A percentile compares a stretch with the other conserved stretches of the same genome.
phyloP scores from a whole-genome alignment of 2,113 vertebrate species.

The Psilopogon haemacephalus region DNA sequence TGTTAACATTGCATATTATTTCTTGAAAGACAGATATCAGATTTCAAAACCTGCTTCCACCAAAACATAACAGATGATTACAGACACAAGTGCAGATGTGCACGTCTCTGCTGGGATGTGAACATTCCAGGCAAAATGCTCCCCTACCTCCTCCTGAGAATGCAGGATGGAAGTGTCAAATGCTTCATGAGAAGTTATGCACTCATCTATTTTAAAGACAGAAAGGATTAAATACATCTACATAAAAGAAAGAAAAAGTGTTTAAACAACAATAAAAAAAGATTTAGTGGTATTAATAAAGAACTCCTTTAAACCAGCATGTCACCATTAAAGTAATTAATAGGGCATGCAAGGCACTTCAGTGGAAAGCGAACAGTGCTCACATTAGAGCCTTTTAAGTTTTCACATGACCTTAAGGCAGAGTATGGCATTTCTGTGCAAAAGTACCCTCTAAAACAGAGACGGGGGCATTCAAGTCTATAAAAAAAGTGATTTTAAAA shows the following conservation, averaged over 20 bases:
- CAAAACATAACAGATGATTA: background rate
- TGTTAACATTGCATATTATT: background rate
- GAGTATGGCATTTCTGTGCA: background rate
- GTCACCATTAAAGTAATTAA: constrained; percentile 75
- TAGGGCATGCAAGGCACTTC: constrained; percentile 20
- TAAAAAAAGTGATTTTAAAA: constrained; percentile 68
- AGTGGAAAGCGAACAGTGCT: background rate
- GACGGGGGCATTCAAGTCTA: constrained; percentile 46
- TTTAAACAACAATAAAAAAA: constrained; percentile 74
- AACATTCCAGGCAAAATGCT: background rate
- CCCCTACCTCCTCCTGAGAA: background rate
- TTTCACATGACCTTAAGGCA: constrained; percentile 32
- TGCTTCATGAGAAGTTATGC: background rate
- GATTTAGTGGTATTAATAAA: constrained; percentile 75
- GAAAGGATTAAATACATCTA: constrained; percentile 63
- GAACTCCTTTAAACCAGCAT: constrained; percentile 69
- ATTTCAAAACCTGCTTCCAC: background rate
- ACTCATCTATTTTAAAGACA: constrained; percentile 44
- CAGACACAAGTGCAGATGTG: background rate
- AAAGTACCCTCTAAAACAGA: constrained; percentile 34
- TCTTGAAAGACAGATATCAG: background rate
- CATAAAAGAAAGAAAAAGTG: constrained; percentile 66
- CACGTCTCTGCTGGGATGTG: background rate
- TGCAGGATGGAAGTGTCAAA: background rate
- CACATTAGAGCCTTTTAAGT: background rate